phyloP scores from a whole-genome alignment of 2,888 invertebrate species.

The Microctonus brassicae region DNA sequence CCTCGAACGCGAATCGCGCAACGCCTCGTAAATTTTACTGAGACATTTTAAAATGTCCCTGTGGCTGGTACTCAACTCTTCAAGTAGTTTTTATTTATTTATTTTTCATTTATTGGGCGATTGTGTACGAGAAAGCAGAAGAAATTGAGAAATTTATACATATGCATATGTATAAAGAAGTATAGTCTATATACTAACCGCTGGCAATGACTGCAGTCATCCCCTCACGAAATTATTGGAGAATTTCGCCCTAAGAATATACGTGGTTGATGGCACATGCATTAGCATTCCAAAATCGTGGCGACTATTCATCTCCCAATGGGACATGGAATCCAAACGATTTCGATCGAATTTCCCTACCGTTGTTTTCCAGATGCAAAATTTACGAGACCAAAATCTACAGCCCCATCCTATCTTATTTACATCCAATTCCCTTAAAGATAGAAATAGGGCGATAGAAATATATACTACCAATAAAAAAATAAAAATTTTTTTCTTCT shows the following conservation, averaged over 20 bases:
- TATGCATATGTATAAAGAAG: constrained; percentile 19
- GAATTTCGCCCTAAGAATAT: constrained; percentile 12
- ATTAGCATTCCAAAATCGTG: constrained; percentile 67
- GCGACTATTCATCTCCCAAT: constrained; percentile 60
- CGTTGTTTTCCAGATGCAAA: constrained; percentile 54
- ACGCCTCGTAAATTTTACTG: constrained; percentile 55
- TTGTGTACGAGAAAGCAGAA: constrained; percentile 7
- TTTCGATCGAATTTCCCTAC: constrained; percentile 64
- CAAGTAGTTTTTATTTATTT: not conserved
- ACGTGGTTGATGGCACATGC: constrained; percentile 24
- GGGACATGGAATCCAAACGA: constrained; percentile 61
- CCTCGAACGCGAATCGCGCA: constrained; percentile 45
- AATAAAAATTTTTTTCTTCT: constrained; percentile 22
- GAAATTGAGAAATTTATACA: constrained; percentile 1
- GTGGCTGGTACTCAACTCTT: constrained; percentile 17
- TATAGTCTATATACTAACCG: constrained; percentile 18
- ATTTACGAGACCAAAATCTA: constrained; percentile 53
- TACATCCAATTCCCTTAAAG: constrained; percentile 10
- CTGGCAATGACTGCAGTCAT: not conserved
- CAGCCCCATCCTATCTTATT: not conserved
- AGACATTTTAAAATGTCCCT: constrained; percentile 52
- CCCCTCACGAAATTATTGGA: constrained; percentile 26
- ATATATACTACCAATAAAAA: constrained; percentile 21
- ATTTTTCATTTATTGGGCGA: not conserved
- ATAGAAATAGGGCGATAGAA: not conserved